Conservation (phyloP, 2,888 invertebrate species). For the Drosophila mettleri region DNA sequence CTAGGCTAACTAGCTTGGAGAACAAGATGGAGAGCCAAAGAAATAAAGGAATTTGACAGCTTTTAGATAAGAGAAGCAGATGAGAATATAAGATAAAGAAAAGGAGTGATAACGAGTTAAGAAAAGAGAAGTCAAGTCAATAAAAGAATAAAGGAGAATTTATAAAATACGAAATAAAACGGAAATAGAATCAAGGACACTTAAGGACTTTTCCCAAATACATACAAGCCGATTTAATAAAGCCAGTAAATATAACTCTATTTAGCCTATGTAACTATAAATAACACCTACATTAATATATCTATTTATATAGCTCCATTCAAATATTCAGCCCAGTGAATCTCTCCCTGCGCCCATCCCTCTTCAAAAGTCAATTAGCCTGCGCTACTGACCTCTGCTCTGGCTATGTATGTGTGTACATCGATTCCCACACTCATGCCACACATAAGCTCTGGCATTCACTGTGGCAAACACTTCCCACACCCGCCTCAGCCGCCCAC, state of each 20-base stretch:
- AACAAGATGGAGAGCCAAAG: background rate
- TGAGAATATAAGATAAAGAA: background rate
- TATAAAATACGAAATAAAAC: too few species aligned
- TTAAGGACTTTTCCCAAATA: too few species aligned
- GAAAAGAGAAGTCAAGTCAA: background rate
- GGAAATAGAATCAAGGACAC: background rate
- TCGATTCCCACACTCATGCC: conserved; percentile 43
- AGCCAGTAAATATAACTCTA: background rate
- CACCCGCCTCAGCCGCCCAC: background rate
- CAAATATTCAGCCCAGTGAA: background rate
- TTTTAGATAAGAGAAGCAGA: too few species aligned
- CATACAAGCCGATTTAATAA: too few species aligned
- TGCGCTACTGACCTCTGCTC: conserved; percentile 32
- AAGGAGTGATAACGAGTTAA: background rate
- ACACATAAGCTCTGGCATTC: conserved; percentile 55
- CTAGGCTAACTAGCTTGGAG: too few species aligned
- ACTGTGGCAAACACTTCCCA: conserved; percentile 38
- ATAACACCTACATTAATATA: background rate
- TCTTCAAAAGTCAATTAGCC: conserved; percentile 31
- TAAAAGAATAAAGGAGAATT: background rate
- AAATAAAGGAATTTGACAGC: background rate
- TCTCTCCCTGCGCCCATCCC: conserved; percentile 19
- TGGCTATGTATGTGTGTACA: conserved; percentile 22
- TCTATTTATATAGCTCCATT: background rate
- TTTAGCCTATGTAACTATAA: too few species aligned